A percentile compares a stretch with the other conserved stretches of the same genome.
These are phyloP conservation scores for Lathamus discolor DNA, from an alignment of 2,113 vertebrate genomes.

Conservation along the genomic window DNA sequence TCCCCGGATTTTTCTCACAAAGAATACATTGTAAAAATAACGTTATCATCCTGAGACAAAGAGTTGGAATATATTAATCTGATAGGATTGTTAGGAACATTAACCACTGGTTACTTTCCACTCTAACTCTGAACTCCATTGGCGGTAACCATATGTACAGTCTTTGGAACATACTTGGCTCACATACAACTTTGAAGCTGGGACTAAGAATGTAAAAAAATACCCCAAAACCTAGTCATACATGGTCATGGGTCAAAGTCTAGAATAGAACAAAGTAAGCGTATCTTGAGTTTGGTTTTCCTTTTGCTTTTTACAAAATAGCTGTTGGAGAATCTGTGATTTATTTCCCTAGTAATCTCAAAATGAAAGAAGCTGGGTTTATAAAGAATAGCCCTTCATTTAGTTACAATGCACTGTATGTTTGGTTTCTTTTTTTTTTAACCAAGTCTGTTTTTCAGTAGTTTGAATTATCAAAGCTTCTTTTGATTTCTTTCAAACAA, in stretches of 20 bases:
- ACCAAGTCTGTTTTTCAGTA: not conserved
- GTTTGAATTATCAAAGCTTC: not conserved
- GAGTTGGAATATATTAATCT: not conserved
- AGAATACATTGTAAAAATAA: not conserved
- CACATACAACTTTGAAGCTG: not conserved
- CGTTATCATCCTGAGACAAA: not conserved
- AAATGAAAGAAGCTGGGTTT: not conserved
- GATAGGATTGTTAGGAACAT: not conserved
- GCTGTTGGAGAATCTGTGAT: not conserved
- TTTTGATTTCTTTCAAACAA: not conserved
- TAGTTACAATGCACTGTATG: not conserved
- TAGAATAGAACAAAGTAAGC: not conserved
- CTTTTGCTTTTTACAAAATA: not conserved
- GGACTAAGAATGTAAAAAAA: not conserved
- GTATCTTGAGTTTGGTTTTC: not conserved
- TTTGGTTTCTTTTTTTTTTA: not conserved
- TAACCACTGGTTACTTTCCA: not conserved
- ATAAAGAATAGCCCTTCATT: not conserved
- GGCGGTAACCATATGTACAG: not conserved
- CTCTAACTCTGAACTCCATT: not conserved
- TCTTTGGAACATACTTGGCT: not conserved
- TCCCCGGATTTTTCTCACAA: not conserved
- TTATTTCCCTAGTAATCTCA: not conserved
- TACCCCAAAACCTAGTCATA: not conserved
- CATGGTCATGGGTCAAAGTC: not conserved